Percentiles rank a stretch among this genome's conserved stretches.
Conservation (phyloP, 2,888 invertebrate species). For the Folsomia candida region DNA sequence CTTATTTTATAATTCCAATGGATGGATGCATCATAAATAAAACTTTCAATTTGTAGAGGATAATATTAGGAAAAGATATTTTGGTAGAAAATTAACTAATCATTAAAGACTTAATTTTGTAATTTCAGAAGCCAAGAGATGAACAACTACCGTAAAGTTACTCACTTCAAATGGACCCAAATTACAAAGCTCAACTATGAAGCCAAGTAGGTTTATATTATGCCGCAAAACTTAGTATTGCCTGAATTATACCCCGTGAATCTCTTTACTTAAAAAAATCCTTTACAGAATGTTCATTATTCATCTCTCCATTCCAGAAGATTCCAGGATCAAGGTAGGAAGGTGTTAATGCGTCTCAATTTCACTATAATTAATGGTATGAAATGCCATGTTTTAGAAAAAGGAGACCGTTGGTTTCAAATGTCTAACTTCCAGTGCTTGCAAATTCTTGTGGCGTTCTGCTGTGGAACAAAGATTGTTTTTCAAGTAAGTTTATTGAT, state of each 20-base stretch:
- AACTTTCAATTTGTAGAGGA: too few relatives aligned
- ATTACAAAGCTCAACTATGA: conserved; percentile 95
- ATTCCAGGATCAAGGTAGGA: conserved; percentile 53
- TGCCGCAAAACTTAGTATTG: too few relatives aligned
- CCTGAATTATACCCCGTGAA: too few relatives aligned
- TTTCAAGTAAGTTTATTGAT: conserved; percentile 76
- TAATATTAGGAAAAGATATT: too few relatives aligned
- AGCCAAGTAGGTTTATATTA: too few relatives aligned
- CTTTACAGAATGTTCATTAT: conserved; percentile 98
- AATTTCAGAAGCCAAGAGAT: too few relatives aligned
- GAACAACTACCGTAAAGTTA: conserved; percentile 86
- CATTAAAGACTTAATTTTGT: too few relatives aligned
- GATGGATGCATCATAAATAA: too few relatives aligned
- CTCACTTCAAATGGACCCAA: conserved; percentile 94
- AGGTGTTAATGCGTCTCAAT: conserved; percentile 2
- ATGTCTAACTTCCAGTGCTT: conserved; percentile 86
- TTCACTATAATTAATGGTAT: not conserved
- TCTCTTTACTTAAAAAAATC: too few relatives aligned
- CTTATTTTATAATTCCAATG: too few relatives aligned
- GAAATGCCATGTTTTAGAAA: conserved; percentile 64
- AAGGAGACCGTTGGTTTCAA: conserved; percentile 93
- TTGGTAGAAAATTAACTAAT: too few relatives aligned
- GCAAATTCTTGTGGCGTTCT: conserved; percentile 95
- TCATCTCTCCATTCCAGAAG: conserved; percentile 88
- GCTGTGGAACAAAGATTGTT: conserved; percentile 97